phyloP scores from a whole-genome alignment of 1,140 invertebrate genomes.

The Drosophila virilis region DNA sequence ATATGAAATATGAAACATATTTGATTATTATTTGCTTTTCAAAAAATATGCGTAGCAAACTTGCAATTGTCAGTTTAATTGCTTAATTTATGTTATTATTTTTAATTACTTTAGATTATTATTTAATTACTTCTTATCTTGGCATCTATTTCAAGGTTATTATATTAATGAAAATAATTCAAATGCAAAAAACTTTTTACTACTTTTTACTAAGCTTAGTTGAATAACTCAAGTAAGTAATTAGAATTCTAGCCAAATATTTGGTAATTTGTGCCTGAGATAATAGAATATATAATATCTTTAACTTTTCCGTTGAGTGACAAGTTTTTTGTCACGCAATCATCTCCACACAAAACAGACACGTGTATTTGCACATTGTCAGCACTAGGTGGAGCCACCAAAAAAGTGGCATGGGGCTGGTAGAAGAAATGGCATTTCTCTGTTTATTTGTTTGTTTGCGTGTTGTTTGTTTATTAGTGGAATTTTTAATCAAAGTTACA shows the following conservation, averaged over 20 bases:
- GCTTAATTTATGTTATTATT: no score
- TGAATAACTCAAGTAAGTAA: background rate
- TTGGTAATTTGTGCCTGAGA: background rate
- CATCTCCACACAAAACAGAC: constrained; percentile 18
- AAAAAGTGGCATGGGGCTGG: background rate
- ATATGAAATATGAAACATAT: no score
- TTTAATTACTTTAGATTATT: no score
- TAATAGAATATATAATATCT: background rate
- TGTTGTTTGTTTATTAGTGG: constrained; percentile 77
- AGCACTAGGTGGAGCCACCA: constrained; percentile 51
- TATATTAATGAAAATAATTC: no score
- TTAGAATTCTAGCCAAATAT: background rate
- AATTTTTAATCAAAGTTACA: constrained; percentile 81
- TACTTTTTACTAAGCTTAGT: no score
- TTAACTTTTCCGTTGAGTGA: background rate
- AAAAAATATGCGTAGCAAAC: no score
- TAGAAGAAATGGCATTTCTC: constrained; percentile 31
- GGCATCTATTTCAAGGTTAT: no score
- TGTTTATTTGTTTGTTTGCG: constrained; percentile 53
- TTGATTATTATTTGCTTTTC: no score
- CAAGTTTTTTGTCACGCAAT: constrained; percentile 6
- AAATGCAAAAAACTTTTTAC: no score
- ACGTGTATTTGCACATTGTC: constrained; percentile 38
- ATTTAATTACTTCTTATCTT: no score
- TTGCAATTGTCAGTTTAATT: no score